These are phyloP conservation scores for Sesia apiformis DNA, from an alignment of 2,888 invertebrate genomes.

Conservation along the genomic window DNA sequence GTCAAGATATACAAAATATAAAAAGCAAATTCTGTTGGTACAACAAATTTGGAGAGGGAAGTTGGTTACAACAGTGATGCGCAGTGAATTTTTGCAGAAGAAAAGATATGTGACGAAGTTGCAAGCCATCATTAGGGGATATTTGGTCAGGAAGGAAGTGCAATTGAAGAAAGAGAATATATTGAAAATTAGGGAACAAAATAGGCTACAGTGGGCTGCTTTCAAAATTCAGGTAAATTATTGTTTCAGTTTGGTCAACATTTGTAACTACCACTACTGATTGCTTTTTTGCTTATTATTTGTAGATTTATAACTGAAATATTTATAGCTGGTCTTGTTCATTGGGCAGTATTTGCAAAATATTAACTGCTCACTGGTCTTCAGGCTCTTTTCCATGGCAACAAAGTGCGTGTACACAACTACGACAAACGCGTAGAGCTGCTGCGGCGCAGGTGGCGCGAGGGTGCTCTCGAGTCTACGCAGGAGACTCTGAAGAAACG, in stretches of 20 bases:
- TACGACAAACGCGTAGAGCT: constrained; percentile 31
- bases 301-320: too few species aligned
- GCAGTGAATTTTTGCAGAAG: constrained; percentile 42
- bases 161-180: constrained; percentile 52
- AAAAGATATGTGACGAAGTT: constrained; percentile 37
- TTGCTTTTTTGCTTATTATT: too few species aligned
- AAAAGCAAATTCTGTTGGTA: constrained; percentile 33
- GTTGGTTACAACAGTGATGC: constrained; percentile 40
- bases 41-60: constrained; percentile 60
- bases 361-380: too few species aligned
- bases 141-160: constrained; percentile 60
- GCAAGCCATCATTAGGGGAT: constrained; percentile 62
- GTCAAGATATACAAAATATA: constrained; percentile 32
- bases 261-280: neutral
- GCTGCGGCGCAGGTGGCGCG: constrained; percentile 51
- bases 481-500: constrained; percentile 51
- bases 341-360: too few species aligned
- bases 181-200: constrained; percentile 50
- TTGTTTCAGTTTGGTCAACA: neutral
- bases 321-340: too few species aligned
- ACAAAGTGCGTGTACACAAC: constrained; percentile 29
- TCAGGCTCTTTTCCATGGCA: constrained; percentile 71
- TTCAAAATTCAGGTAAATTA: constrained; percentile 75
- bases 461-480: constrained; percentile 43
- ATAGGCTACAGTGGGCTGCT: constrained; percentile 67